Evolutionary conservation across 2,113 vertebrate genomes (phyloP).

Genomic region (Carassius auratus): DNA sequence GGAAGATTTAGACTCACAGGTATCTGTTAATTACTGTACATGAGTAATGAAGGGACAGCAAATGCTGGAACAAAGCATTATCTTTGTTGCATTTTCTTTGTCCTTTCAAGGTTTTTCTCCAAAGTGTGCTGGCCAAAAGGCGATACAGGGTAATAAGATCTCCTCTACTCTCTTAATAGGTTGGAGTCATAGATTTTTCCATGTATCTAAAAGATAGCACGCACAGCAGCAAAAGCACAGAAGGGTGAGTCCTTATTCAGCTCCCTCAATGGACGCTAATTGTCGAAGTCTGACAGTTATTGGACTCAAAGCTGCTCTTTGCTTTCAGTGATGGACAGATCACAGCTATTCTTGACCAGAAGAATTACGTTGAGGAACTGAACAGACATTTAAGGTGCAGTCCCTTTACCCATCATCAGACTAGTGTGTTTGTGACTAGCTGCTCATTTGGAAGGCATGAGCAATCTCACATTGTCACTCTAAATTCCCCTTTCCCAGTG

Average conservation of each 20-base stretch:
- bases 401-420: conserved; percentile 12
- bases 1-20: conserved; percentile 97
- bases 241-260: conserved; percentile 82
- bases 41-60: background rate
- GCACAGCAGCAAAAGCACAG: conserved; percentile 90
- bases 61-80: background rate
- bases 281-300: background rate
- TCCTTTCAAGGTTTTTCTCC: background rate
- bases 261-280: background rate
- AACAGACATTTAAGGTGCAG: conserved; percentile 95
- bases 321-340: conserved; percentile 89
- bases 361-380: conserved; percentile 98
- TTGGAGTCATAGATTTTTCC: conserved; percentile 98
- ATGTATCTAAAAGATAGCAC: conserved; percentile 98
- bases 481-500: conserved; percentile 72
- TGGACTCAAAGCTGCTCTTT: background rate
- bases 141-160: background rate
- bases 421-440: conserved; percentile 17
- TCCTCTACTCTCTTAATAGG: conserved; percentile 72
- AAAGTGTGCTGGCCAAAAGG: background rate
- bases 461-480: background rate
- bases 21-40: conserved; percentile 58
- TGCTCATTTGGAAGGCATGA: background rate
- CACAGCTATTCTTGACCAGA: conserved; percentile 98
- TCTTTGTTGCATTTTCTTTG: conserved; percentile 2